Base-by-base conservation (phyloP, 2,888 invertebrate species). In the Octodonta nipae region DNA sequence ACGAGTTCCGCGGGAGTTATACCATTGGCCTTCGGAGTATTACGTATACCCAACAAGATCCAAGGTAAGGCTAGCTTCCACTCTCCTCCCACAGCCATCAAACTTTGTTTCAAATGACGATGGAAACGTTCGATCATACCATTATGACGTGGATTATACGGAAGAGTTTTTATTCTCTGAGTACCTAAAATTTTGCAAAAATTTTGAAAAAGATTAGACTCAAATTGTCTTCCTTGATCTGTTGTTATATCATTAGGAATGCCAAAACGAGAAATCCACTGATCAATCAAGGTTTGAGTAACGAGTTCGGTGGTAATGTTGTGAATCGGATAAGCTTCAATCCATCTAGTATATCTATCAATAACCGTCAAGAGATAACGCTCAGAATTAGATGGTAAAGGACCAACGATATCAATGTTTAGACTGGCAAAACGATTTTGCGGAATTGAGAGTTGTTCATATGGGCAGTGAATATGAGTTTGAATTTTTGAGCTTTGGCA, bases 91-190 rank as follows among this genome's bases (percentile, higher is more conserved):
- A n/a, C n/a, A n/a, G n/a, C n/a, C n/a, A n/a, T n/a, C n/a, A n/a
- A n/a, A n/a, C n/a, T n/a, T n/a, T n/a, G n/a, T n/a, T 50, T 45
- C 11, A 37, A 25, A 4, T 27, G 16, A 2, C 14, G 32, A 14
- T 40, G 40, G 11, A 24, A 31, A n/a, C 40, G 15, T 16, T 38
- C 29, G 2, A 36, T 22, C 25, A 31, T 30, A 10, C 36, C 34
- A 28, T 37, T 40, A 3, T 34, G 26, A 26, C 22, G 15, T 11
- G 60, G 52, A 20, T 20, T 6, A n/a, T 20, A 20, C 20, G 20
- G 20, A n/a, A 7, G 6, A 6, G 20, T 20, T 7, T 20, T 6
- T 6, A 20, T n/a, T 6, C n/a, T 6, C n/a, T 20, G 20, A n/a
- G 7, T 7, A n/a, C 20, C 20, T 20, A n/a, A 7, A n/a, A 20